A percentile compares a stretch with the other conserved stretches of the same genome.
phyloP scores from a whole-genome alignment of 2,797 vertebrate genomes.

The Echeneis naucrates region DNA sequence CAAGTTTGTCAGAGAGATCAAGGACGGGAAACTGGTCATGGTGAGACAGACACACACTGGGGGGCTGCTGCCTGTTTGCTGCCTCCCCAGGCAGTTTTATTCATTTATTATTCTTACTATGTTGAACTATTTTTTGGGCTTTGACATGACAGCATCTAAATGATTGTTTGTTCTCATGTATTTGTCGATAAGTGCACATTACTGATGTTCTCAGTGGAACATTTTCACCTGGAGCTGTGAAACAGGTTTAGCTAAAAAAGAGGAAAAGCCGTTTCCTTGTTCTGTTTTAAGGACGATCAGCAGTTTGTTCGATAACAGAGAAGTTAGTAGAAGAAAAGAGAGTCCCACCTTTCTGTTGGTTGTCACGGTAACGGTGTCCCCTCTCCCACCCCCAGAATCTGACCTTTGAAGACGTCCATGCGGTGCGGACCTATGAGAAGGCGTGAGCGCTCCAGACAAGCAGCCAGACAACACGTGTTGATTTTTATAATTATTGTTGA shows the following conservation, averaged over 20 bases:
- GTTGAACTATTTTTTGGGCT: too few species aligned
- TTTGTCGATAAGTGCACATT: too few species aligned
- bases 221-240: too few species aligned
- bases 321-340: too few species aligned
- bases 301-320: not conserved
- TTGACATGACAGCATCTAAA: too few species aligned
- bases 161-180: too few species aligned
- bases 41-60: constrained; percentile 73
- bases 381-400: constrained; percentile 85
- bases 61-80: too few species aligned
- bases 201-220: too few species aligned
- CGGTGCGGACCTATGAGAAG: constrained; percentile 94
- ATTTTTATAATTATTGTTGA: constrained; percentile 62
- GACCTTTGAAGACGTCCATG: constrained; percentile 89
- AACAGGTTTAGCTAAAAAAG: too few species aligned
- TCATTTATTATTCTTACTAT: too few species aligned
- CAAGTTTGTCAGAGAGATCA: constrained; percentile 91
- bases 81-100: too few species aligned
- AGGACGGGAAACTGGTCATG: constrained; percentile 93
- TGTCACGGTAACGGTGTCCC: constrained; percentile 16
- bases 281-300: not conserved
- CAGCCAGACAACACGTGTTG: constrained; percentile 53
- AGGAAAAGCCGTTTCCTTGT: not conserved
- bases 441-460: constrained; percentile 80
- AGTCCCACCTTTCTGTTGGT: not conserved